Conservation (phyloP, 2,888 invertebrate species). For the Megastigmus dorsalis region DNA sequence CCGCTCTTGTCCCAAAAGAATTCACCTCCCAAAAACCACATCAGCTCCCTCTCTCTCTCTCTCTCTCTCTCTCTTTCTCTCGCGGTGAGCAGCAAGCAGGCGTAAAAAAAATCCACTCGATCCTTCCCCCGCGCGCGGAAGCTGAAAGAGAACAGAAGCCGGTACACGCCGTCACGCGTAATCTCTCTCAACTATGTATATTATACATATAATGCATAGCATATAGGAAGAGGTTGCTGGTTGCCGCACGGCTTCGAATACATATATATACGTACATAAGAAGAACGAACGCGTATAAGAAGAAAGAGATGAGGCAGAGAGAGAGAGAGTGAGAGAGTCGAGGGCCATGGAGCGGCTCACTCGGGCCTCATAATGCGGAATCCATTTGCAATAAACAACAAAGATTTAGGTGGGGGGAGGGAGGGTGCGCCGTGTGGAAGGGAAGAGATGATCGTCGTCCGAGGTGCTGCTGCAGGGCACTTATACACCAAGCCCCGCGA, state of each 20-base stretch:
- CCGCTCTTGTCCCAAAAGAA: too few species aligned
- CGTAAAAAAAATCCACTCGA: conserved; percentile 8
- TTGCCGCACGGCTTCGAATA: neutral
- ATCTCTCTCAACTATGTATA: conserved; percentile 8
- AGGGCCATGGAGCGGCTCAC: too few species aligned
- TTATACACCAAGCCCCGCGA: conserved; percentile 64
- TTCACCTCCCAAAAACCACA: too few species aligned
- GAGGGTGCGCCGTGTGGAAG: too few species aligned
- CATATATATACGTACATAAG: conserved; percentile 2
- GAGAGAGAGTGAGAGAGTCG: conserved; percentile 52
- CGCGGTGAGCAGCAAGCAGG: too few species aligned
- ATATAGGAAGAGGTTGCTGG: too few species aligned
- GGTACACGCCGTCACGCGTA: neutral
- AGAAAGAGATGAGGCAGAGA: too few species aligned
- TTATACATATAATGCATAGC: neutral
- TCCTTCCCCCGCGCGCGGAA: too few species aligned
- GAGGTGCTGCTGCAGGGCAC: conserved; percentile 66
- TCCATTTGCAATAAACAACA: conserved; percentile 75
- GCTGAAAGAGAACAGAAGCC: conserved; percentile 29
- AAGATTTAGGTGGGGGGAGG: conserved; percentile 66
- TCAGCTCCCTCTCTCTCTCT: too few species aligned
- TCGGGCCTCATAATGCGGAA: conserved; percentile 71
- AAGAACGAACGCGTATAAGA: conserved; percentile 49
- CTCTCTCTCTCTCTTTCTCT: too few species aligned
- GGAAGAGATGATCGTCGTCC: conserved; percentile 63